Evolutionary conservation across 2,888 invertebrate genomes (phyloP).

Genomic region (Brenthis ino): DNA sequence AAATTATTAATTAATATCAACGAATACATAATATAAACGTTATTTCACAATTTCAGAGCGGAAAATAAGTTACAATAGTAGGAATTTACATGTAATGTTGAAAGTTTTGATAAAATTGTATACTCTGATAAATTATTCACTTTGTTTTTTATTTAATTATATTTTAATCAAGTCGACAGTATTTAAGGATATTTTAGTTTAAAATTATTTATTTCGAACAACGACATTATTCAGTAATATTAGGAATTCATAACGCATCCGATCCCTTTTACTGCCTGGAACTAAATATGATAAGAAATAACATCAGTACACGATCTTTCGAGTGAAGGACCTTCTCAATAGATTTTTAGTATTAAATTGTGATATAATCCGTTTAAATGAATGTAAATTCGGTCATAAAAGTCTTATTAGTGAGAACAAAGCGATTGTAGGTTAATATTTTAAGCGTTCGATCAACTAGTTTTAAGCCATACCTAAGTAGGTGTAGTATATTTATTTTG

Average conservation of each 20-base stretch:
- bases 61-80: too few relatives aligned
- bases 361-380: conserved; percentile 9
- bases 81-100: not conserved
- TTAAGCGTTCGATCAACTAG: conserved; percentile 5
- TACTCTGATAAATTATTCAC: not conserved
- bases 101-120: conserved; percentile 14
- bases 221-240: not conserved
- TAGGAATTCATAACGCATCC: not conserved
- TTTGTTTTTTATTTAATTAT: not conserved
- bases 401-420: not conserved
- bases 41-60: too few relatives aligned
- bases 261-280: conserved; percentile 5
- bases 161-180: conserved; percentile 3
- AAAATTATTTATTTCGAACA: too few relatives aligned
- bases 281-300: not conserved
- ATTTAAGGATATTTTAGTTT: too few relatives aligned
- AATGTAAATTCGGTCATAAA: conserved; percentile 8
- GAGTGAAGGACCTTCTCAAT: not conserved
- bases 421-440: conserved; percentile 1
- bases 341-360: not conserved
- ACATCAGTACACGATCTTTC: not conserved
- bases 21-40: conserved; percentile 1
- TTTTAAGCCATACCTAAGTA: conserved; percentile 1
- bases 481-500: not conserved
- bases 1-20: conserved; percentile 8